Base-by-base conservation (phyloP, 1,140 invertebrate genomes). In the Brachionus calyciflorus region DNA sequence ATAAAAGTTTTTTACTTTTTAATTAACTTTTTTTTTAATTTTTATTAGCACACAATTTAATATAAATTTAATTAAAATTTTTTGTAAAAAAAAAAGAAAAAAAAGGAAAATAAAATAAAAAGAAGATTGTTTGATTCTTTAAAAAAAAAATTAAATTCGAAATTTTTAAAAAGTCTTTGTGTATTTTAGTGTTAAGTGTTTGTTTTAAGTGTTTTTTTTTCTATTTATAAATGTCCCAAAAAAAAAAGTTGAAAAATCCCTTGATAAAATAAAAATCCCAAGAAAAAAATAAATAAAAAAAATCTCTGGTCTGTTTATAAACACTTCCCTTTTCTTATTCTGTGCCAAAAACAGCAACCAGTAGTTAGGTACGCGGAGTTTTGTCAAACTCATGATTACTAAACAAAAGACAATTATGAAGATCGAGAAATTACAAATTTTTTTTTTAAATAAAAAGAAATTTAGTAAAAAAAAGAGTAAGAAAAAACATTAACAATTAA, bases 21-120 rank as follows among this genome's bases (percentile, higher is more conserved):
- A 33, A 37, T 60, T 37, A 5, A 37, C 33, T 37, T 37, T 60
- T 60, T 60, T 60, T 60, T 60, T n/a, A 26, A 60, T 60, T 60
- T 60, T 60, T 60, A 60, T 60, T 60, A 60, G 55, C 55, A 60
- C 55, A 60, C 55, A 60, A 60, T 60, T 60, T 60, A 60, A 60
- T n/a, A 30, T 60, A 37, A 37, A 19, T 37, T 60, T 60, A 60
- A 60, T 57, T 30, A 60, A 60, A 60, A 37, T 60, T 60, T 60
- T 17, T 37, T 37, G 3, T 37, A 9, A 37, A 37, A 37, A 9
- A 37, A 37, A 37, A 37, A 37, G 9, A 37, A 37, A 9, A 5
- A 5, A 3, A 37, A 37, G 9, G 9, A 37, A 37, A 60, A 60
- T 33, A 60, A 19, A 17, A 37, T 37, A 60, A 60, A 37, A 60